A percentile compares a stretch with the other conserved stretches of the same genome.
phyloP scores from a whole-genome alignment of 2,888 invertebrate species.

The Trachelus tabidus region DNA sequence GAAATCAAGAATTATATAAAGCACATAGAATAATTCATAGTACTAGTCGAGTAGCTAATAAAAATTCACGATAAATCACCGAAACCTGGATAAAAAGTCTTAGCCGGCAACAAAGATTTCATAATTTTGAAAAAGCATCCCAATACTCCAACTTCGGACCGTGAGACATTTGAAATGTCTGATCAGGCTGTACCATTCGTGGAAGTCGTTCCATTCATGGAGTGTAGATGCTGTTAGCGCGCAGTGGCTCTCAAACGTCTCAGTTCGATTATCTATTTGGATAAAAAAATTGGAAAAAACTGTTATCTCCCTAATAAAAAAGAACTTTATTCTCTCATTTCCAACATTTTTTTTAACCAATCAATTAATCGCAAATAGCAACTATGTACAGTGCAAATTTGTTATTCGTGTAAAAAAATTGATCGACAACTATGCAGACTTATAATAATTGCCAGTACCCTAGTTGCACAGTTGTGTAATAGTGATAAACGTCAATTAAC shows the following conservation, averaged over 20 bases:
- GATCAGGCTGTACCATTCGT: constrained; percentile 44
- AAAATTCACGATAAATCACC: constrained; percentile 1
- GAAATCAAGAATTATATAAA: neutral
- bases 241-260: constrained; percentile 39
- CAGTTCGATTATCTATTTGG: neutral
- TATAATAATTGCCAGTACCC: neutral
- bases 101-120: constrained; percentile 16
- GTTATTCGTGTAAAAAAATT: neutral
- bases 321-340: neutral
- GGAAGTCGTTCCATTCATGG: constrained; percentile 49
- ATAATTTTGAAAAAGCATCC: constrained; percentile 3
- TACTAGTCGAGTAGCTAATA: neutral
- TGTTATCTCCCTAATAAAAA: neutral
- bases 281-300: neutral
- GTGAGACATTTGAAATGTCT: constrained; percentile 26
- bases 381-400: neutral
- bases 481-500: neutral
- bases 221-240: constrained; percentile 43
- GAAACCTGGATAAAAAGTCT: constrained; percentile 16
- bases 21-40: neutral
- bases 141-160: neutral
- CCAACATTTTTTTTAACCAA: neutral
- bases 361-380: neutral
- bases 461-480: neutral
- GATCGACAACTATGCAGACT: neutral